A percentile compares a stretch with the other conserved stretches of the same genome.
These are phyloP conservation scores for Euura saliciscinereae DNA, from an alignment of 1,140 invertebrate genomes.

Conservation along the genomic window DNA sequence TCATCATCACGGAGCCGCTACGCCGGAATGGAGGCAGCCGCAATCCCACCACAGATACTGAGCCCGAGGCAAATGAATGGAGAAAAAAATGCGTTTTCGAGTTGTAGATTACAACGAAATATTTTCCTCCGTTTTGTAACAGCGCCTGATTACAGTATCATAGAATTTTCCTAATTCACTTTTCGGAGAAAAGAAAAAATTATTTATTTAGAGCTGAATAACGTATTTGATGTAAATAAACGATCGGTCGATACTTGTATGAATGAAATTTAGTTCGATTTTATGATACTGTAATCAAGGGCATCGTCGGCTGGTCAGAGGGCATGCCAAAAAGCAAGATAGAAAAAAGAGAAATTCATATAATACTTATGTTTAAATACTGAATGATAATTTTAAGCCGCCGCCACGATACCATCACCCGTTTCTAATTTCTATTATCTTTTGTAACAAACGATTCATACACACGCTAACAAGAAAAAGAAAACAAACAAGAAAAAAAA, in stretches of 20 bases:
- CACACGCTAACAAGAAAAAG: conserved; percentile 28
- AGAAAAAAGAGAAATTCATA: conserved; percentile 32
- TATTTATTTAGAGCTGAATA: conserved; percentile 41
- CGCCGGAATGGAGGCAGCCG: conserved; percentile 52
- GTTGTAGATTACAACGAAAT: not conserved
- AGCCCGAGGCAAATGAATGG: conserved; percentile 18
- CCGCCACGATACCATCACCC: not conserved
- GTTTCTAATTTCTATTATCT: conserved; percentile 10
- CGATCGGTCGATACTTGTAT: conserved; percentile 14
- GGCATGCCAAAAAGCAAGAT: conserved; percentile 57
- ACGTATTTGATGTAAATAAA: conserved; percentile 28
- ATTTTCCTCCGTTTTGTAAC: not conserved
- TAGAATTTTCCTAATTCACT: conserved; percentile 10
- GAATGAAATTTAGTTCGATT: conserved; percentile 17
- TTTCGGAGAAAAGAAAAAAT: conserved; percentile 32
- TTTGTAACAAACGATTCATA: conserved; percentile 17
- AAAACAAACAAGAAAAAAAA: conserved; percentile 4
- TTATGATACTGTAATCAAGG: conserved; percentile 18
- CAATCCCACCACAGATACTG: conserved; percentile 57
- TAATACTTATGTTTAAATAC: conserved; percentile 25
- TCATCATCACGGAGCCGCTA: conserved; percentile 66
- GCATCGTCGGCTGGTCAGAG: conserved; percentile 38
- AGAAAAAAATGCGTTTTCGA: not conserved
- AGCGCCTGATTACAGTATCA: too few relatives aligned
- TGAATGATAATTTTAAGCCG: not conserved